Evolutionary conservation across 1,140 invertebrate genomes (phyloP).

Genomic region (Pseudachorutes palmiensis): DNA sequence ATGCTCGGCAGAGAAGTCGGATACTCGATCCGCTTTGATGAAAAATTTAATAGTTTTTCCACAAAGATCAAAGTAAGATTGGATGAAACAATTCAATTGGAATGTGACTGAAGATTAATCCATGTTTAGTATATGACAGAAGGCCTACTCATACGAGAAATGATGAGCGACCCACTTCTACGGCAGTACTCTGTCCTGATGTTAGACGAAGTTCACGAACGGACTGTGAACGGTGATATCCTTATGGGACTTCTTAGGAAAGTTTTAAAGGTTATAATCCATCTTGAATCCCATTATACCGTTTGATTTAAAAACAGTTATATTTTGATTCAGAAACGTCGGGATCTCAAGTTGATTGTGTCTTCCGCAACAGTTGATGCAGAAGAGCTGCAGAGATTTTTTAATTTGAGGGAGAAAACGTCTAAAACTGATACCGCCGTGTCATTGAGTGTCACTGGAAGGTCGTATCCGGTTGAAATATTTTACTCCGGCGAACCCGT

Average conservation of each 20-base stretch:
- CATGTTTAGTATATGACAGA: slow-evolving; percentile 81
- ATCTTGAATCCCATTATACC: neutral
- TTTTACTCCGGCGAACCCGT: slow-evolving; percentile 77
- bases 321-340: slow-evolving; percentile 60
- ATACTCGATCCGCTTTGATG: slow-evolving; percentile 87
- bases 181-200: slow-evolving; percentile 83
- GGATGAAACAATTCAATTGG: too few relatives aligned
- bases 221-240: slow-evolving; percentile 86
- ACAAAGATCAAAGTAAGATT: slow-evolving; percentile 82
- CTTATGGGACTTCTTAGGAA: slow-evolving; percentile 90
- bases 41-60: slow-evolving; percentile 53
- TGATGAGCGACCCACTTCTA: slow-evolving; percentile 88
- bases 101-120: neutral
- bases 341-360: slow-evolving; percentile 73
- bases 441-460: slow-evolving; percentile 80
- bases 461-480: slow-evolving; percentile 78
- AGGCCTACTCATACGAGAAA: slow-evolving; percentile 85
- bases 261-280: slow-evolving; percentile 57
- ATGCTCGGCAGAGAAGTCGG: slow-evolving; percentile 76
- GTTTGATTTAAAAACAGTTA: slow-evolving; percentile 6
- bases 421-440: slow-evolving; percentile 58
- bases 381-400: slow-evolving; percentile 75
- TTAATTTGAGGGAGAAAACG: slow-evolving; percentile 60
- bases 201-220: slow-evolving; percentile 93
- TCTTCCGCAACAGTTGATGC: slow-evolving; percentile 94